Evolutionary conservation across 2,888 invertebrate genomes (phyloP).

Genomic region (Morinoia aosen): DNA sequence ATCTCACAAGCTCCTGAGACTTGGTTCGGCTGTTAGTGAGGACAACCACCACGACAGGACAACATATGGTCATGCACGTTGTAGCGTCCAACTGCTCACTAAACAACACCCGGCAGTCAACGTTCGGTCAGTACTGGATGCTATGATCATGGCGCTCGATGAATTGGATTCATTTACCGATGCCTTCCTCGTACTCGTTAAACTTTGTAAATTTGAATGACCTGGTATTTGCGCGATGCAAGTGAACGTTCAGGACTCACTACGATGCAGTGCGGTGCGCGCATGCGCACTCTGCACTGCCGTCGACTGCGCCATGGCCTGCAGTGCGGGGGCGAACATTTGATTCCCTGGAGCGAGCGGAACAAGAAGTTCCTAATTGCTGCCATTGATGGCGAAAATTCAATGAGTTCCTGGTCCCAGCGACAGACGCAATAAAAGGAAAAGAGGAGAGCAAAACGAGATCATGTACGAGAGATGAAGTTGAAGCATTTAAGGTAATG

Average conservation of each 20-base stretch:
- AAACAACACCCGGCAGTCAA: background rate
- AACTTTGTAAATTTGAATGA: background rate
- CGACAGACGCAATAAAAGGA: background rate
- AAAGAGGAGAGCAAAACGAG: background rate
- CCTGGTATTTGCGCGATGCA: background rate
- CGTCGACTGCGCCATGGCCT: background rate
- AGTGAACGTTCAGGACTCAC: background rate
- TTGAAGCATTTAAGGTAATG: background rate
- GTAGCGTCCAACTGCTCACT: no score
- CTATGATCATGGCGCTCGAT: no score
- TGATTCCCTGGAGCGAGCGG: background rate
- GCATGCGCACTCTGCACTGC: no score
- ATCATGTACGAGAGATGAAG: background rate
- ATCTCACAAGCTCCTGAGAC: no score
- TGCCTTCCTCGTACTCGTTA: no score
- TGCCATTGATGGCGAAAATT: constrained; percentile 9
- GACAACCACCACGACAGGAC: no score
- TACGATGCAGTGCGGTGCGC: background rate
- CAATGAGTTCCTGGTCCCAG: background rate
- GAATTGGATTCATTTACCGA: no score
- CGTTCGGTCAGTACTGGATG: background rate
- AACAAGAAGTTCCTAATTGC: constrained; percentile 17
- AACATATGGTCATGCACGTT: no score
- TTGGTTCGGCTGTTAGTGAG: no score
- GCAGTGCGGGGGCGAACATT: background rate